Base-by-base conservation (phyloP, 2,797 vertebrate genomes). In the Cossypha dichroa region DNA sequence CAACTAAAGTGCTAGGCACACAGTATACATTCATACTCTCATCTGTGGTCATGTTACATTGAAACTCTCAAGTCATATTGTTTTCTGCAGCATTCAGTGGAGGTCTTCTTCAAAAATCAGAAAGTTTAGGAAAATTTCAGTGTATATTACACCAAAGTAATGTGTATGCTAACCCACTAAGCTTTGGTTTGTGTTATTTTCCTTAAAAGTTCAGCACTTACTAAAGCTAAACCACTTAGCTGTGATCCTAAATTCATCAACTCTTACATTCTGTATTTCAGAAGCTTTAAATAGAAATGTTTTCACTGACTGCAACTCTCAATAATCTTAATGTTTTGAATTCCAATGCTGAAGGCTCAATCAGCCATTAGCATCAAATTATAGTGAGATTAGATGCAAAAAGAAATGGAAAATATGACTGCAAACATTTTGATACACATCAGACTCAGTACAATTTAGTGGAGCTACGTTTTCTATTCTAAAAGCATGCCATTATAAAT, bases 321-420 rank as follows among this genome's bases (percentile, higher is more conserved):
- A 82, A 64, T 92, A 73, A 58, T 46, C 60, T 56, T 66, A 72
- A 72, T 90, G 73, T 69, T 90, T 93, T 80, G 62, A 88, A 94
- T 85, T 93, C 69, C 85, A 88, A 1, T 74, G 55, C 36, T 90
- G 76, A 91, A 86, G 76, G 25, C 29, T 85, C 19, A 52, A 43
- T 72, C 62, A 88, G 48, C 51, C 76, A 88, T 93, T 91, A 84
- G 51, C 82, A 93, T 90, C 69, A 91, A 92, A 88, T 87, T 87
- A 54, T 23, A 79, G 82, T 2, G 9, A 90, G 45, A 90, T 81
- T 60, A 86, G 66, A 85, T 93, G 40, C 87, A 93, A 72, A 83
- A 93, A 90, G 45, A 76, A 85, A 83, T 55, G 79, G 94, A 94
- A 96, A 94, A 85, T 62, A 76, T 78, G 69, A 73, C 58, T 72